These are phyloP conservation scores for Cryptocheilus praepositus DNA, from an alignment of 2,888 invertebrate species.

Conservation along the genomic window DNA sequence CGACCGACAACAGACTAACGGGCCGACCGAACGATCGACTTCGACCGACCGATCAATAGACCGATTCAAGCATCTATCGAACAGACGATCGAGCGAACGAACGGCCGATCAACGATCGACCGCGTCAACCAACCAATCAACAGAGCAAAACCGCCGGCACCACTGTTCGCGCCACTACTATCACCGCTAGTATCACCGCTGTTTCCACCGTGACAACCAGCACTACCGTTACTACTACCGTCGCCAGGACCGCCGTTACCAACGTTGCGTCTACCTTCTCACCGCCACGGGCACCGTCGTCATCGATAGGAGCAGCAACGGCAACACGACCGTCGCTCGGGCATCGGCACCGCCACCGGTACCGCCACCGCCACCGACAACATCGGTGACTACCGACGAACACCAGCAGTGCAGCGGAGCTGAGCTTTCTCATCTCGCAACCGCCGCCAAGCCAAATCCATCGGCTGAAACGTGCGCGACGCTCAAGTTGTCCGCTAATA, in stretches of 20 bases:
- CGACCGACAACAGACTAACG: slow-evolving; percentile 42
- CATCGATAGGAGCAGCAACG: background rate
- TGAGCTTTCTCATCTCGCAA: too few relatives aligned
- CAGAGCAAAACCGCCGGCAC: too few relatives aligned
- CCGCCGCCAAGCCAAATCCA: too few relatives aligned
- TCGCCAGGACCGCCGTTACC: slow-evolving; percentile 28
- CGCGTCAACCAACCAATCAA: too few relatives aligned
- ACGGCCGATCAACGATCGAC: too few relatives aligned
- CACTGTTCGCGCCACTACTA: background rate
- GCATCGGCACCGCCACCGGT: background rate
- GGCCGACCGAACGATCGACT: slow-evolving; percentile 26
- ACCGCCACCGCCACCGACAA: background rate
- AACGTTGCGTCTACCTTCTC: too few relatives aligned
- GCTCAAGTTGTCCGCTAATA: too few relatives aligned
- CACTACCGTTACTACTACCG: slow-evolving; percentile 34
- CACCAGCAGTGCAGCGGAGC: too few relatives aligned
- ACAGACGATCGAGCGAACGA: slow-evolving; percentile 1
- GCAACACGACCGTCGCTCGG: background rate
- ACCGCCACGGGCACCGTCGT: background rate
- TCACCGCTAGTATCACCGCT: too few relatives aligned
- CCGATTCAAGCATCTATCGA: background rate
- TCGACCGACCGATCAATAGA: slow-evolving; percentile 20
- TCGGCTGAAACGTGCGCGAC: too few relatives aligned
- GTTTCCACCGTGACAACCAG: background rate
- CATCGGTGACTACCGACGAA: too few relatives aligned